These are phyloP conservation scores for Mesochorus sp. DNA, from an alignment of 2,888 invertebrate genomes.

Conservation along the genomic window DNA sequence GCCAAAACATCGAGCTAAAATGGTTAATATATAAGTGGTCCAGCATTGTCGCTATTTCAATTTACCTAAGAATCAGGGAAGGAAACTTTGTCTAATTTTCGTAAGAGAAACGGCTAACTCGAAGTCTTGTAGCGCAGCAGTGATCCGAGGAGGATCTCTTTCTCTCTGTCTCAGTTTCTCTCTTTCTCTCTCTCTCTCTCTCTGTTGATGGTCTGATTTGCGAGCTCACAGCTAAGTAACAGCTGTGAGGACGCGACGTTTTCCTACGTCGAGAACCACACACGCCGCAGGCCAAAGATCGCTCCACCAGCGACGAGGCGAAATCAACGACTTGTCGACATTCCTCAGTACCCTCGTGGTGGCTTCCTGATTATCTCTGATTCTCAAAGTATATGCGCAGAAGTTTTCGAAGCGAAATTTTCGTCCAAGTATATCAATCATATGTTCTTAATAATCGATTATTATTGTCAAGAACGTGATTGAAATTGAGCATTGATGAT, in stretches of 20 bases:
- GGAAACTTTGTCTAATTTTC: slow-evolving; percentile 77
- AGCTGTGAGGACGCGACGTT: slow-evolving; percentile 53
- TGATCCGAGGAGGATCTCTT: slow-evolving; percentile 29
- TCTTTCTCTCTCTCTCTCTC: slow-evolving; percentile 21
- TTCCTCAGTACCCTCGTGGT: slow-evolving; percentile 67
- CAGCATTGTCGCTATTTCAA: slow-evolving; percentile 75
- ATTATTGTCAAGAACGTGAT: too few species aligned
- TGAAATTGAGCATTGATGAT: slow-evolving; percentile 4
- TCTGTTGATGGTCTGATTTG: slow-evolving; percentile 73
- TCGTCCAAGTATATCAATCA: neutral
- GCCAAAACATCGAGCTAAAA: slow-evolving; percentile 62
- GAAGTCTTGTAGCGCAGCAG: slow-evolving; percentile 23
- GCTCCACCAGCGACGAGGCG: slow-evolving; percentile 63
- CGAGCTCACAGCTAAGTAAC: slow-evolving; percentile 66
- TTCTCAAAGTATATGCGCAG: too few species aligned
- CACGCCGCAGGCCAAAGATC: slow-evolving; percentile 75
- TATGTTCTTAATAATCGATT: too few species aligned
- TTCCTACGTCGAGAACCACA: slow-evolving; percentile 71
- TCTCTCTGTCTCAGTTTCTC: slow-evolving; percentile 12
- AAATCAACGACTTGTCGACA: slow-evolving; percentile 77
- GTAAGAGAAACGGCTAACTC: slow-evolving; percentile 32
- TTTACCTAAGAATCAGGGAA: slow-evolving; percentile 76
- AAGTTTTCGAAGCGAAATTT: too few species aligned
- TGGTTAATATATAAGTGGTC: slow-evolving; percentile 61
- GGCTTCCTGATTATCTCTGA: slow-evolving; percentile 28